phyloP scores from a whole-genome alignment of 2,113 vertebrate species.

The Gallinago paraguaiae region DNA sequence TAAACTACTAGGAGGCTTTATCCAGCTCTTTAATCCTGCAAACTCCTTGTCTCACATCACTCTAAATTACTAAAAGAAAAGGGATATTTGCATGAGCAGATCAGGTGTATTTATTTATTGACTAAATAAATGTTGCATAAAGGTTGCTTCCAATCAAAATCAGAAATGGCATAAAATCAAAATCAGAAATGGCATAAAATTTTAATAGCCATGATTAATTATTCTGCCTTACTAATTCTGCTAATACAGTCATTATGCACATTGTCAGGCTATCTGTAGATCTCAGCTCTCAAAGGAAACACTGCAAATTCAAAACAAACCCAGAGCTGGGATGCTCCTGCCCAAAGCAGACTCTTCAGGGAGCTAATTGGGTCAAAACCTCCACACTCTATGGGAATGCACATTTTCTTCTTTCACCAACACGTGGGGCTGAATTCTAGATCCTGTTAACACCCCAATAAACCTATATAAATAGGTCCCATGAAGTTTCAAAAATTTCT shows the following conservation, averaged over 20 bases:
- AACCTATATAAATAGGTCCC: rapidly evolving
- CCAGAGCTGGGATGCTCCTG: neutral
- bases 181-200: neutral
- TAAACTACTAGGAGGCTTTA: neutral
- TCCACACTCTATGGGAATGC: rapidly evolving
- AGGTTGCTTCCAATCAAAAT: neutral
- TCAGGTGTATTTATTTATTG: neutral
- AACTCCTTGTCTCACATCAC: neutral
- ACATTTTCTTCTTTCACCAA: neutral
- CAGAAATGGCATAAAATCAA: neutral
- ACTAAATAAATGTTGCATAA: neutral
- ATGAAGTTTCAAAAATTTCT: neutral
- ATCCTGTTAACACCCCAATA: neutral
- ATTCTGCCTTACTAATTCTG: neutral
- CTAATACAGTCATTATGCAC: neutral
- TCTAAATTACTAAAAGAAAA: neutral
- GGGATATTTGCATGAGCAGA: neutral
- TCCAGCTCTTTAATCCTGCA: neutral
- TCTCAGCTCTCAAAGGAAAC: neutral
- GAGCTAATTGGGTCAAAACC: neutral
- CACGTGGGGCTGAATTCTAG: neutral
- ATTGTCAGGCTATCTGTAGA: neutral
- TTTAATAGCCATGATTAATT: neutral
- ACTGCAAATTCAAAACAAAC: neutral
- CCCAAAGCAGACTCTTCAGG: neutral